Evolutionary conservation across 2,113 vertebrate genomes (phyloP).

Genomic region (Siniperca knerii): DNA sequence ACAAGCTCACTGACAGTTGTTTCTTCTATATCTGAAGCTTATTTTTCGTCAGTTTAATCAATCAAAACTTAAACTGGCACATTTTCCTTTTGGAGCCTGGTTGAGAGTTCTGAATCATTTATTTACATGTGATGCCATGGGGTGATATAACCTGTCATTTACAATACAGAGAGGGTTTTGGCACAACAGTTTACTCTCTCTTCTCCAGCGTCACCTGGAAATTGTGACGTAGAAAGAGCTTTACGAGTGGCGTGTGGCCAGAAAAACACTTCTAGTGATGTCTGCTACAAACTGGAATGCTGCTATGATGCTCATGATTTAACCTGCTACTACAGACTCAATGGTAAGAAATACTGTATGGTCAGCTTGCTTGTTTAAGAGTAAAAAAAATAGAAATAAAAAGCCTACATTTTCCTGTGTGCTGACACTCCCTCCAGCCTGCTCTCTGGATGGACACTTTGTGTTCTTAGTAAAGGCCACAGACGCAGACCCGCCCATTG

Average conservation of each 20-base stretch:
- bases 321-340: slow-evolving; percentile 75
- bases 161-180: background rate
- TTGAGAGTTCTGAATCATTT: background rate
- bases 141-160: background rate
- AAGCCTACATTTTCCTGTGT: background rate
- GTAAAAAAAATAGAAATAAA: too few relatives aligned
- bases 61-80: background rate
- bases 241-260: slow-evolving; percentile 70
- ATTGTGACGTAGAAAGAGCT: slow-evolving; percentile 49
- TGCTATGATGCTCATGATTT: slow-evolving; percentile 63
- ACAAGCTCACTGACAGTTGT: background rate
- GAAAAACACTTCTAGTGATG: slow-evolving; percentile 26
- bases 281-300: slow-evolving; percentile 74
- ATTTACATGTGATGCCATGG: background rate
- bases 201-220: slow-evolving; percentile 51
- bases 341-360: slow-evolving; percentile 52
- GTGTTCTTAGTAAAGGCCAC: slow-evolving; percentile 73
- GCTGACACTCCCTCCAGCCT: slow-evolving; percentile 56
- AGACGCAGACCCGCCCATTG: slow-evolving; percentile 46
- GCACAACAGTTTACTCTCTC: background rate
- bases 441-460: slow-evolving; percentile 80
- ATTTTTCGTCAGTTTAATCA: background rate
- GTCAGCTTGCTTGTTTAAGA: too few relatives aligned
- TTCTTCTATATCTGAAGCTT: background rate
- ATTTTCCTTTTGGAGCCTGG: background rate